Conservation (phyloP, 2,888 invertebrate species). For the Erebia palarica region DNA sequence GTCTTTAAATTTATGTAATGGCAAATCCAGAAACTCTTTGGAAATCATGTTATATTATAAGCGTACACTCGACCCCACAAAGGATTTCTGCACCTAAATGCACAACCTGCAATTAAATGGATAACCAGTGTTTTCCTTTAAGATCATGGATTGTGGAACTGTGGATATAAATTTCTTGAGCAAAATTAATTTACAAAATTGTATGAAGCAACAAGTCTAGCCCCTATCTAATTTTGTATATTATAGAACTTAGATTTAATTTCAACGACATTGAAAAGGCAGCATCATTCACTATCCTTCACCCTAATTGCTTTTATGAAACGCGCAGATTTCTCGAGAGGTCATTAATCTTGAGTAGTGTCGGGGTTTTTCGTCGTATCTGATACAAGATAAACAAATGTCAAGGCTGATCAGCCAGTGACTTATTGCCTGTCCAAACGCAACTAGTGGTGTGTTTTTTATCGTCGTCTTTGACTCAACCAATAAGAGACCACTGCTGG, state of each 20-base stretch:
- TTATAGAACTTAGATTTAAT: constrained; percentile 8
- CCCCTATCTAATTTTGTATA: neutral
- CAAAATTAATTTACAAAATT: neutral
- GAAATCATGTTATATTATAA: too few relatives aligned
- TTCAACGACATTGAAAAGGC: constrained; percentile 5
- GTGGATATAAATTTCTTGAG: too few relatives aligned
- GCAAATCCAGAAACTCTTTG: too few relatives aligned
- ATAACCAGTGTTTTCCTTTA: too few relatives aligned
- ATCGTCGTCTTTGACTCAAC: neutral
- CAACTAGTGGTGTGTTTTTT: neutral
- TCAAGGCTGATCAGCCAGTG: neutral
- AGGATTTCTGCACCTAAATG: too few relatives aligned
- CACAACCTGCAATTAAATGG: too few relatives aligned
- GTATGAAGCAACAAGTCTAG: constrained; percentile 8
- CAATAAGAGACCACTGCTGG: too few relatives aligned
- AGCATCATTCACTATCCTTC: neutral
- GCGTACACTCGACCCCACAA: too few relatives aligned
- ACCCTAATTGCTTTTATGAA: constrained; percentile 22
- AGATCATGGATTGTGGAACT: too few relatives aligned
- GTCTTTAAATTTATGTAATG: too few relatives aligned
- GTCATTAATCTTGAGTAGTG: constrained; percentile 16
- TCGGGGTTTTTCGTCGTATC: constrained; percentile 7
- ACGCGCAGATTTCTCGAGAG: constrained; percentile 1
- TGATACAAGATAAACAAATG: constrained; percentile 2
- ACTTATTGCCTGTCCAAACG: constrained; percentile 5